Percentiles rank a stretch among this genome's conserved stretches.
Evolutionary conservation across 1,140 invertebrate species (phyloP).

Genomic region (Oncopodura yosiiana): DNA sequence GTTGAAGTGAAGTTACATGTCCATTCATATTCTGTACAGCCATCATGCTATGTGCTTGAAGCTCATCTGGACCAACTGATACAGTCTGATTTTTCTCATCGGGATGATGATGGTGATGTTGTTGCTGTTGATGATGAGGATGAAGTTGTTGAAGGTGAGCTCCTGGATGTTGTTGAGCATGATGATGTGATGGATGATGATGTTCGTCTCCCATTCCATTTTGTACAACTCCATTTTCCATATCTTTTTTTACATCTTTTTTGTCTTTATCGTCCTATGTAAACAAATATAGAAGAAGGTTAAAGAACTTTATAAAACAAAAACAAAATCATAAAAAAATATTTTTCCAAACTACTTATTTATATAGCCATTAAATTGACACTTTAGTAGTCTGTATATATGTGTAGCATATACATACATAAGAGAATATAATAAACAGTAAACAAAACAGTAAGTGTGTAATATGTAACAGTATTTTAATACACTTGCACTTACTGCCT

Average conservation of each 20-base stretch:
- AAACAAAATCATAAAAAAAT: constrained; percentile 16
- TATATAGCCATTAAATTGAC: too few species aligned
- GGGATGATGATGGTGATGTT: constrained; percentile 3
- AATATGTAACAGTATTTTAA: too few species aligned
- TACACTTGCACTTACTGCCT: too few species aligned
- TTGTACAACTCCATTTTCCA: constrained; percentile 53
- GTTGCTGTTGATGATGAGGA: constrained; percentile 10
- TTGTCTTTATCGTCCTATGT: constrained; percentile 41
- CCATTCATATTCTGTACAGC: constrained; percentile 24
- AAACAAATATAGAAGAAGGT: constrained; percentile 25
- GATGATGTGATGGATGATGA: constrained; percentile 43
- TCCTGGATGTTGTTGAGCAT: constrained; percentile 46
- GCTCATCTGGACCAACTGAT: constrained; percentile 18
- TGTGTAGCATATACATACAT: constrained; percentile 16
- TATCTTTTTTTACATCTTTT: constrained; percentile 52
- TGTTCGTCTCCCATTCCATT: constrained; percentile 77
- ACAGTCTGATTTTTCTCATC: constrained; percentile 27
- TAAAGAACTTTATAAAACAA: constrained; percentile 4
- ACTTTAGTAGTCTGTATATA: too few species aligned
- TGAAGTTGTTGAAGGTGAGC: constrained; percentile 20
- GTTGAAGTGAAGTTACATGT: constrained; percentile 20
- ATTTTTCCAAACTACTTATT: constrained; percentile 8
- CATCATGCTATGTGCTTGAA: constrained; percentile 29
- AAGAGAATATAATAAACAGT: too few species aligned
- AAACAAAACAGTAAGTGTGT: too few species aligned